phyloP scores from a whole-genome alignment of 2,113 vertebrate genomes.

The Hypocryptadius cinnamomeus region DNA sequence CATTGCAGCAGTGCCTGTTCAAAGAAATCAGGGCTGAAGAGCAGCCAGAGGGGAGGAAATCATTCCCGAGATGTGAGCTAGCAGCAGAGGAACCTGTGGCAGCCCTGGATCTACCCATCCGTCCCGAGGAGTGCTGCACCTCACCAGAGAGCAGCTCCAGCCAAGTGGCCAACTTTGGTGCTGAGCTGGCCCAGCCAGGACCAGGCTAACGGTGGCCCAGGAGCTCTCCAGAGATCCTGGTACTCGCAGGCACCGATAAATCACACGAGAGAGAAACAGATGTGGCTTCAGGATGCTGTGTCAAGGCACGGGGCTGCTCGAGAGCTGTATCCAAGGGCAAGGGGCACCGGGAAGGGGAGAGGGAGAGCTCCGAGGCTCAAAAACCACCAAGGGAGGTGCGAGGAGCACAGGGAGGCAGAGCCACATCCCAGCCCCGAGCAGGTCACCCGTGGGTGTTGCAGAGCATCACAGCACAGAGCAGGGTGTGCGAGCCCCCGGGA shows the following conservation, averaged over 20 bases:
- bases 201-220: accelerated
- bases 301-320: accelerated
- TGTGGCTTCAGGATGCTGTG: background rate
- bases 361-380: background rate
- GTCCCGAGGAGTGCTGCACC: background rate
- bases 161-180: background rate
- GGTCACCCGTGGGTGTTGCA: background rate
- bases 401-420: background rate
- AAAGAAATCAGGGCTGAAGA: background rate
- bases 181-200: background rate
- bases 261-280: accelerated
- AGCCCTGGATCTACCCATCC: accelerated
- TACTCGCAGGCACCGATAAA: background rate
- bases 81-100: background rate
- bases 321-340: background rate
- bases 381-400: background rate
- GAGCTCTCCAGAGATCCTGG: background rate
- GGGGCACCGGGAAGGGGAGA: background rate
- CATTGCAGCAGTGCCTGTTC: background rate
- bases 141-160: background rate
- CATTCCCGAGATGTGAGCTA: background rate
- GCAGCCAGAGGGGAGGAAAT: background rate
- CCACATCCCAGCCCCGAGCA: accelerated
- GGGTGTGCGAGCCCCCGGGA: background rate
- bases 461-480: background rate